phyloP scores from a whole-genome alignment of 2,113 vertebrate species.

The Erythrocercus mccallii region DNA sequence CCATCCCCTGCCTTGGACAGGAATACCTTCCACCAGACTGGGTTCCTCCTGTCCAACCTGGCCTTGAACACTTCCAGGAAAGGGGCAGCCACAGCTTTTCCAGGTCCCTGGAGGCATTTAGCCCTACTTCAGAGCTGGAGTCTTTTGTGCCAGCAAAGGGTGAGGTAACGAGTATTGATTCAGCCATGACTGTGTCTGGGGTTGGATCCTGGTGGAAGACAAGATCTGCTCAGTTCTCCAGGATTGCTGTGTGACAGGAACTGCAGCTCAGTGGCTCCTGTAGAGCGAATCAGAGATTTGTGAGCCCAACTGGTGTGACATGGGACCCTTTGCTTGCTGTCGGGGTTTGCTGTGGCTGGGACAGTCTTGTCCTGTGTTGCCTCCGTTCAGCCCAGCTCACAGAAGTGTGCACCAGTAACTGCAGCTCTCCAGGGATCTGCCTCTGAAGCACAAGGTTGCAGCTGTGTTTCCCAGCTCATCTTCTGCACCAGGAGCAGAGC shows the following conservation, averaged over 20 bases:
- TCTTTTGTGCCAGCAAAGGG: neutral
- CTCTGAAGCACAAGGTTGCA: neutral
- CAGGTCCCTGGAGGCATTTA: neutral
- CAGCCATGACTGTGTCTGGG: neutral
- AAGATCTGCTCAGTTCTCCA: neutral
- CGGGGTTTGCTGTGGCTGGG: neutral
- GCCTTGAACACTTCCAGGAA: neutral
- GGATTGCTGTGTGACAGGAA: rapidly evolving
- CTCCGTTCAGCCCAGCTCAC: neutral
- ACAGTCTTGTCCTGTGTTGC: neutral
- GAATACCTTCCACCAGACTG: neutral
- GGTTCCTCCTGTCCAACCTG: neutral
- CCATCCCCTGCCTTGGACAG: neutral
- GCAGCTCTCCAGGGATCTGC: neutral
- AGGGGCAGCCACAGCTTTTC: neutral
- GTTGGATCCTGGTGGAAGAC: neutral
- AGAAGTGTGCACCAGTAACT: rapidly evolving
- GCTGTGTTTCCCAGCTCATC: rapidly evolving
- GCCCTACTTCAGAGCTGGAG: neutral
- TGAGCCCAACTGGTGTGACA: neutral
- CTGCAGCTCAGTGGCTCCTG: neutral
- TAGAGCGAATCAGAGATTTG: rapidly evolving
- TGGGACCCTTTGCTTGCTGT: rapidly evolving
- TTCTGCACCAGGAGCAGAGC: rapidly evolving
- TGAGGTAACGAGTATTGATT: neutral